Conservation (phyloP, 1,140 invertebrate genomes). For the Copidosoma floridanum region DNA sequence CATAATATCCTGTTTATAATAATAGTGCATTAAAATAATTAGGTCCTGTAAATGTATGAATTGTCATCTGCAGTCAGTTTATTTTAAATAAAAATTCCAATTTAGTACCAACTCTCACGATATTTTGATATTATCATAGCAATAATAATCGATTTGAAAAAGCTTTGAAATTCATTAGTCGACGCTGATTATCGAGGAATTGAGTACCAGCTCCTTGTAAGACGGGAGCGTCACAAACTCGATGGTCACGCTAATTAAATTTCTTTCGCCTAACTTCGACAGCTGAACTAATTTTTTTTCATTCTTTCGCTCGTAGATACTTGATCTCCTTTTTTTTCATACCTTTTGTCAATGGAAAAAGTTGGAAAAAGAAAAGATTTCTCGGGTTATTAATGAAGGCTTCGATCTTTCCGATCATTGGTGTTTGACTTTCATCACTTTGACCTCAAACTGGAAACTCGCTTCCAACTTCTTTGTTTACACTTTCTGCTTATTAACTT, state of each 20-base stretch:
- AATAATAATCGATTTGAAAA: too few relatives aligned
- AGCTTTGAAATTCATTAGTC: conserved; percentile 10
- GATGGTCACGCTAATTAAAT: conserved; percentile 25
- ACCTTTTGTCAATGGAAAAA: too few relatives aligned
- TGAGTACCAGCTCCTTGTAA: too few relatives aligned
- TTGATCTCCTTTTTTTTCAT: background rate
- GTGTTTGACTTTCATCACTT: background rate
- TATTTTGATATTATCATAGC: too few relatives aligned
- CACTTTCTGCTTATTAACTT: too few relatives aligned
- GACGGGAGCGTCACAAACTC: background rate
- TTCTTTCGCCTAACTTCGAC: conserved; percentile 14
- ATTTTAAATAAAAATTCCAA: conserved; percentile 14
- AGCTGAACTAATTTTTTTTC: background rate
- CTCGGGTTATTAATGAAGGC: background rate
- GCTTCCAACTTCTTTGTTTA: too few relatives aligned
- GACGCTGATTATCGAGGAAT: conserved; percentile 4
- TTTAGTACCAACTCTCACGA: background rate
- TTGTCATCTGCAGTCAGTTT: background rate
- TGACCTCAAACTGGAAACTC: too few relatives aligned
- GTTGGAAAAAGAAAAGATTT: too few relatives aligned
- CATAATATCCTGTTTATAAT: too few relatives aligned
- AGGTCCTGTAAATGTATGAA: background rate
- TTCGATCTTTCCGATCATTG: background rate
- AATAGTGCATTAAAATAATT: too few relatives aligned
- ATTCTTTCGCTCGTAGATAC: background rate